Base-by-base conservation (phyloP, 2,888 invertebrate species). In the Andricus quercusramuli region DNA sequence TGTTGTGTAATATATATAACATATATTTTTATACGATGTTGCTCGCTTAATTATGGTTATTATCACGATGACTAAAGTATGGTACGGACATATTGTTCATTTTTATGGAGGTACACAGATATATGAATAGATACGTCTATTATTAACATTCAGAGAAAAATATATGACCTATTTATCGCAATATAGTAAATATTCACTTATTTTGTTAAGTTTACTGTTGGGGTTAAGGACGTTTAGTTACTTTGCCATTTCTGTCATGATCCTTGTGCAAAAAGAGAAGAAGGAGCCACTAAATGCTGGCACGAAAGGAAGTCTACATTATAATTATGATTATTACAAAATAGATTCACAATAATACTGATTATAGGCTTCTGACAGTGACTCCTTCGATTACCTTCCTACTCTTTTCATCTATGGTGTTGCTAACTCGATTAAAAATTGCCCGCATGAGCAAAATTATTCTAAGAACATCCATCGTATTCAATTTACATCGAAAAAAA, bases 131-230 rank as follows among this genome's bases (percentile, higher is more conserved):
- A 83, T 65, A 78, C 80, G 82, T 83, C 56, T 78, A 78, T 47
- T n/a, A 51, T 80, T 84, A 86, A 87, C 87, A 86, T 86, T 82
- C 84, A 88, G 86, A 86, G 86, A 88, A 89, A 88, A 89, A 89
- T 89, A 87, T 85, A 86, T 83, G 85, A 83, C 85, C 85, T 86
- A 87, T 83, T 85, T 86, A 84, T 85, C 78, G 79, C 65, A 79
- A 81, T 84, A 81, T 79, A 81, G 80, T 83, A 79, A 76, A 80
- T 82, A 81, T 82, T 79, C 78, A 84, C 82, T 80, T 62, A 67
- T 51, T 80, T 65, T 64, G 76, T 79, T 51, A 64, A 67, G 32
- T 74, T 41, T 77, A 76, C 64, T 47, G 9, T 67, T 17, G 37
- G 56, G n/a, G 37, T 74, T 67, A 77, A 15, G 44, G 67, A 51